Base-by-base conservation (phyloP, 2,888 invertebrate species). In the Limenitis camilla region DNA sequence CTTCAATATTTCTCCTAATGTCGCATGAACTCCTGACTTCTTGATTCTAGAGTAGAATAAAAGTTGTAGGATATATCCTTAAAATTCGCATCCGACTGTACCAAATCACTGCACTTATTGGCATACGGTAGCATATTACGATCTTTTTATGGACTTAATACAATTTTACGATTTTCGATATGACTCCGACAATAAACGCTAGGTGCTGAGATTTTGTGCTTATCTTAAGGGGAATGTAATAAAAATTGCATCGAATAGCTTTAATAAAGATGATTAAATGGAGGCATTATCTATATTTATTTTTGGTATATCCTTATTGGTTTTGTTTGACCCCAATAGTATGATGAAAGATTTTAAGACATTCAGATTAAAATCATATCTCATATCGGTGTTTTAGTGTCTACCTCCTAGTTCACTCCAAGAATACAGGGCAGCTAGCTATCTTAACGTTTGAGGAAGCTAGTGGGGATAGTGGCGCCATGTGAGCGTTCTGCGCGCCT, bases 61-160 rank as follows among this genome's bases (percentile, higher is more conserved):
- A 47, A 39, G 31, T 27, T 32, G 6, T 40, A 40, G 31, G 6
- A 28, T 7, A 40, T 36, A 7, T 11, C 35, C 35, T 5, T 29
- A 11, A 45, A 30, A 36, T 9, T 44, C 35, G 44, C 29, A 30
- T 47, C 45, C 50, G 48, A 47, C 32, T 53, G 49, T 52, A 55
- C 53, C 36, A 43, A 57, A 55, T 56, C 58, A 58, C 49, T 60
- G 63, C 62, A 59, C 62, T 61, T 61, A 65, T 63, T 61, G 65
- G 59, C 60, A 50, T 59, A 56, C 56, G 52, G 56, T 49, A 54
- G 58, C 48, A 42, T 44, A 61, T 72, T 72, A 72, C 68, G 71
- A 63, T 59, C 50, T 60, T 74, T 74, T 76, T 76, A 75, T 69
- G 63, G 65, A 60, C 56, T 71, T 74, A 72, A 74, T 76, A 75